Evolutionary conservation across 1,140 invertebrate species (phyloP), one percentile per base, ranked within the genome.

Genomic region (Amphibalanus amphitrite): DNA sequence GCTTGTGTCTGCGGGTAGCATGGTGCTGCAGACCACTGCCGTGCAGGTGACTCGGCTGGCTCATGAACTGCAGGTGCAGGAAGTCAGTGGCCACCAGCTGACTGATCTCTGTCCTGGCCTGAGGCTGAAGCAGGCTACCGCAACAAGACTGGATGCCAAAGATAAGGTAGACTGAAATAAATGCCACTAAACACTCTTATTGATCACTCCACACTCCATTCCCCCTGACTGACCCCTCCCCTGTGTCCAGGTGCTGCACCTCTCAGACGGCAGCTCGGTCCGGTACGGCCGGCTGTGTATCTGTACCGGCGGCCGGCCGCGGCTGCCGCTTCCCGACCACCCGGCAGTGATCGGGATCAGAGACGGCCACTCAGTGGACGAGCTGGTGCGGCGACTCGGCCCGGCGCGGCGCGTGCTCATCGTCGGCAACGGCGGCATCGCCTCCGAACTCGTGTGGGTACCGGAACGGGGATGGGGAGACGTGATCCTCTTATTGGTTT

Each of bases 341-440:
- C 23, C 64, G 64, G 64, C 26, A 3, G 26, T 65, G 6, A 23
- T n/a, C 64, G 64, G 23, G 4, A 65, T 98, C 72, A 84, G 95
- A 75, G 95, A 98, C 78, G 97, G 92, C n/a, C 92, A 97, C 78
- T 97, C 94, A 29, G 92, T 96, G 0, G 79, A 88, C 78, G 84
- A 86, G 72, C 90, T 97, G 77, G 85, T 91, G 74, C 78, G 85
- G 40, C 87, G 85, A 78, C 79, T 98, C 13, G 80, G 80, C 70
- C 79, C 82, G 73, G 85, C 91, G 0, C 85, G 82, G 74, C 86
- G 85, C 82, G 85, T 98, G 75, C 78, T 92, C 0, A 84, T 99
- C 69, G 84, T 98, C 69, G 96, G 96, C 29, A 99, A 99, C 84
- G 96, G 96, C 47, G 96, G 96, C 13, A 98, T 99, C 76, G 95